Conservation (phyloP, 1,140 invertebrate species). For the Cydia pomonella region DNA sequence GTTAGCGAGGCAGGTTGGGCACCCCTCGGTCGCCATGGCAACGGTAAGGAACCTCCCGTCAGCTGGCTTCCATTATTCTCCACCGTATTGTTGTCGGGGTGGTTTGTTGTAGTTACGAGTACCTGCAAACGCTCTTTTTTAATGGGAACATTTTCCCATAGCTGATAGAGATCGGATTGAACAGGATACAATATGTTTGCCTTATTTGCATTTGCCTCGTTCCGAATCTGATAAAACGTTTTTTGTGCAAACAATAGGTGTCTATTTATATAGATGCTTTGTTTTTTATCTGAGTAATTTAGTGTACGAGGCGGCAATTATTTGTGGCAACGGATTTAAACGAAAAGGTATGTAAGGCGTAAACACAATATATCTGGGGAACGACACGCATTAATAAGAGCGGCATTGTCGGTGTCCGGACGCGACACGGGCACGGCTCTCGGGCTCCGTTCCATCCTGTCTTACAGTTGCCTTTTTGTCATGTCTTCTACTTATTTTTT, state of each 20-base stretch:
- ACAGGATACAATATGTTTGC: conserved; percentile 41
- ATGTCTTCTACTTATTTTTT: not conserved
- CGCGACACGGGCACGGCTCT: not conserved
- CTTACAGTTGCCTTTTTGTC: conserved; percentile 12
- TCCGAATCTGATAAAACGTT: conserved; percentile 23
- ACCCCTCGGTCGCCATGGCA: conserved; percentile 76
- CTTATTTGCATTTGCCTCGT: conserved; percentile 44
- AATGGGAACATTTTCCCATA: conserved; percentile 52
- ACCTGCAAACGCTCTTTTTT: conserved; percentile 55
- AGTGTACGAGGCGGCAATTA: conserved; percentile 14
- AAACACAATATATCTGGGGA: conserved; percentile 34
- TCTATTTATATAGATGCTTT: conserved; percentile 20
- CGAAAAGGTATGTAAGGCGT: conserved; percentile 21
- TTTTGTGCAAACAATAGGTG: conserved; percentile 11
- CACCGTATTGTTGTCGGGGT: conserved; percentile 65
- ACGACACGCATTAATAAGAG: conserved; percentile 30
- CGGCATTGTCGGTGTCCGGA: conserved; percentile 5
- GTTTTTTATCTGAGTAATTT: conserved; percentile 26
- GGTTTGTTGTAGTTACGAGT: conserved; percentile 49
- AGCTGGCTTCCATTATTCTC: conserved; percentile 77
- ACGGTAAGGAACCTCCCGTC: conserved; percentile 76
- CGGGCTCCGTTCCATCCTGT: not conserved
- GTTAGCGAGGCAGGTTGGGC: conserved; percentile 74
- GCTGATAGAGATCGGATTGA: conserved; percentile 50
- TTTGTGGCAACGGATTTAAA: conserved; percentile 31